phyloP scores from a whole-genome alignment of 1,140 invertebrate genomes.

The Euura saliciscinereae region DNA sequence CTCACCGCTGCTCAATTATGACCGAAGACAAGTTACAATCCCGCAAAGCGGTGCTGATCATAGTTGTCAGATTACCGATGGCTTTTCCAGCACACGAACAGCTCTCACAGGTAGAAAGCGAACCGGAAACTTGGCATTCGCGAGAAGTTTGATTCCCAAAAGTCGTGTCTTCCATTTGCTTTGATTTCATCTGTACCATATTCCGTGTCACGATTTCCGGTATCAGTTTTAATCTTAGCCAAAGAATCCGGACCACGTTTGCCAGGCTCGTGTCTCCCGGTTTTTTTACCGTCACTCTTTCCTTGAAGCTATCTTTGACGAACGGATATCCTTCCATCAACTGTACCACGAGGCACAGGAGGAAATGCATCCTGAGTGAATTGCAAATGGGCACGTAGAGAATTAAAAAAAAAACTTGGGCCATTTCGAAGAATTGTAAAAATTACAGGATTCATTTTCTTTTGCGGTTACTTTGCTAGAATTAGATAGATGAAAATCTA shows the following conservation, averaged over 20 bases:
- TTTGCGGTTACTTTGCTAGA: neutral
- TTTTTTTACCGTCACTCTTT: slow-evolving; percentile 8
- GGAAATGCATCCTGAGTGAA: slow-evolving; percentile 28
- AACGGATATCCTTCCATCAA: slow-evolving; percentile 33
- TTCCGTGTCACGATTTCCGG: slow-evolving; percentile 25
- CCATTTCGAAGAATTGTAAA: too few relatives aligned
- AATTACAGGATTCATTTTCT: too few relatives aligned
- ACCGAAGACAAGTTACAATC: slow-evolving; percentile 33
- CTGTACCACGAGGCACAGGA: slow-evolving; percentile 27
- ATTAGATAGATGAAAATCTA: slow-evolving; percentile 1
- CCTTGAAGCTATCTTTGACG: slow-evolving; percentile 19
- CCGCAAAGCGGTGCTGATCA: slow-evolving; percentile 22
- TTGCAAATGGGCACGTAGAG: too few relatives aligned
- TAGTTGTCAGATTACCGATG: slow-evolving; percentile 26
- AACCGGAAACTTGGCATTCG: slow-evolving; percentile 20
- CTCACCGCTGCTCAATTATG: slow-evolving; percentile 19
- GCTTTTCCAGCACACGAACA: slow-evolving; percentile 18
- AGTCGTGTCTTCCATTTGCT: neutral
- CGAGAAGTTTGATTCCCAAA: slow-evolving; percentile 22
- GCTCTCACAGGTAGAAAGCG: slow-evolving; percentile 26
- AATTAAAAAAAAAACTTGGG: too few relatives aligned
- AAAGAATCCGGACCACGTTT: slow-evolving; percentile 24
- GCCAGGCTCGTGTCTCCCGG: slow-evolving; percentile 24
- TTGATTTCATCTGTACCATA: slow-evolving; percentile 22
- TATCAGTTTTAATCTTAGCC: slow-evolving; percentile 26